Evolutionary conservation across 2,888 invertebrate genomes (phyloP), one percentile per base, ranked within the genome.

Genomic region (Furcula furcula): DNA sequence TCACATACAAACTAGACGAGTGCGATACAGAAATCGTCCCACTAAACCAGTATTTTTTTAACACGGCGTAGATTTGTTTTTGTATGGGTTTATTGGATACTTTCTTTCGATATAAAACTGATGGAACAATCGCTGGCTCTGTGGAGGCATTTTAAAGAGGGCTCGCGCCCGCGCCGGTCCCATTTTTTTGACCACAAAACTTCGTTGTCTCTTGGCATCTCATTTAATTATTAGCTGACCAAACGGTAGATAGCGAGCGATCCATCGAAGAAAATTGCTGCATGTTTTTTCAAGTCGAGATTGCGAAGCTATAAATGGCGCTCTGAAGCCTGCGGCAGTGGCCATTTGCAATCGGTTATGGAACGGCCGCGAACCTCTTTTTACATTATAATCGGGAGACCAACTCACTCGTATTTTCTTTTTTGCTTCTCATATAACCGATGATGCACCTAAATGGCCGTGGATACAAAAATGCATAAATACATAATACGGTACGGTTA

Each of bases 261-360:
- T 65, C 67, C 65, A 55, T 64, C 62, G 61, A 78, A 77, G 80
- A 79, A 81, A 72, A 83, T 78, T 68, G 65, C 69, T 73, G 74
- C 69, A 65, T 72, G 63, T 76, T 83, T 88, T 86, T 88, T 87
- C 85, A 76, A 59, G 76, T 60, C 65, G 76, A 82, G 85, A 86
- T 87, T 86, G 85, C 77, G 59, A 77, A 71, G 76, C 86, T 84
- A 80, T 83, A 88, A 86, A 85, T 75, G 87, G 85, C 75, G 66
- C 70, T 65, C 65, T 58, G 65, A 57, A 55, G 76, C 83, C 83
- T 68, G 78, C 80, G 86, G 87, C 86, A 69, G 72, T 81, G 75
- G 81, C 83, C 83, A 87, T 88, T 88, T 88, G 85, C 87, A 85
- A 87, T 83, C 86, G 76, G 81, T 87, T 87, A 86, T 86, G 86